These are phyloP conservation scores for Drosophila helvetica DNA, from an alignment of 2,888 invertebrate genomes.

Conservation along the genomic window DNA sequence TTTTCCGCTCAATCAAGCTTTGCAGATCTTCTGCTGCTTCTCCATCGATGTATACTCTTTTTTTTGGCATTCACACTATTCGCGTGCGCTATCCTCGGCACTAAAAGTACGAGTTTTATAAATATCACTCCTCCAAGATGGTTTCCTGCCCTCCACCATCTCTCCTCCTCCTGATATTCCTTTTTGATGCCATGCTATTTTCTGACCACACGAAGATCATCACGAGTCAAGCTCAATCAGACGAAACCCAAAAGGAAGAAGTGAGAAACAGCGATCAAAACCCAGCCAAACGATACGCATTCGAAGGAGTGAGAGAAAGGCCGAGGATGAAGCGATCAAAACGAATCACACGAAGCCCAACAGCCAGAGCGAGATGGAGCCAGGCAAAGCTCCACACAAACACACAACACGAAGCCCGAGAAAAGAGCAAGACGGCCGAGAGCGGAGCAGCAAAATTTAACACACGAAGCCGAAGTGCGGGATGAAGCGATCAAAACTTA, in stretches of 20 bases:
- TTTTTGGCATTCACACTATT: background rate
- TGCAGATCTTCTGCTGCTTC: background rate
- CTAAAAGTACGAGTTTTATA: too few species aligned
- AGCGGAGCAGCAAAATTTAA: background rate
- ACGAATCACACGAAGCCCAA: background rate
- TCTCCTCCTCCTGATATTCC: slow-evolving; percentile 24
- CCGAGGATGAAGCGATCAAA: background rate
- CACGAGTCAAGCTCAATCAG: slow-evolving; percentile 9
- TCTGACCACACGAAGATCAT: slow-evolving; percentile 49
- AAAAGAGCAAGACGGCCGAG: background rate
- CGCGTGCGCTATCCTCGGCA: background rate
- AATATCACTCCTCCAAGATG: background rate
- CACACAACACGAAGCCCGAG: background rate
- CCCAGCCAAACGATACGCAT: background rate
- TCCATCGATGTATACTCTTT: too few species aligned
- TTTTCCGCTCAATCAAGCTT: slow-evolving; percentile 26
- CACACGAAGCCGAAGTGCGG: slow-evolving; percentile 1
- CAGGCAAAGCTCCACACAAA: background rate
- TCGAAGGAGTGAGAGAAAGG: background rate
- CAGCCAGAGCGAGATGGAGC: background rate
- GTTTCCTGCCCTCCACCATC: slow-evolving; percentile 3
- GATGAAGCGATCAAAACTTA: slow-evolving; percentile 52
- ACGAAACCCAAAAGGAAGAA: background rate
- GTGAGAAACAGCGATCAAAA: background rate
- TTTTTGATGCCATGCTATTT: background rate